A percentile compares a stretch with the other conserved stretches of the same genome.
These are phyloP conservation scores for Dicerorhinus sumatrensis DNA, from an alignment of 2,113 vertebrate genomes.

Conservation along the genomic window DNA sequence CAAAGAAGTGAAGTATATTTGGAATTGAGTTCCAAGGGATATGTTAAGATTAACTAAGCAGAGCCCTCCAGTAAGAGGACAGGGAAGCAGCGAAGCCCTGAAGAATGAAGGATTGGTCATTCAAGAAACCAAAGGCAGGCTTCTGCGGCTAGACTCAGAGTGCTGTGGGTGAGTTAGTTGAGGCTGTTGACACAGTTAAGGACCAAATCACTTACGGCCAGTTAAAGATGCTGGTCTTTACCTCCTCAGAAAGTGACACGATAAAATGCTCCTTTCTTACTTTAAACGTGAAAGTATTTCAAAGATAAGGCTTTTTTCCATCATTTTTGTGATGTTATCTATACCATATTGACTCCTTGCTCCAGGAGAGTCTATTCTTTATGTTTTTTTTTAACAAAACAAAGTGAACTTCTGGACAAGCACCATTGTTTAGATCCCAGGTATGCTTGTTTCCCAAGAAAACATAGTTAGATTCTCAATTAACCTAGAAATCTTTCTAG, in stretches of 20 bases:
- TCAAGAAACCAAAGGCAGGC: neutral
- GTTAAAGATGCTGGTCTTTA: neutral
- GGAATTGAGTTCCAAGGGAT: neutral
- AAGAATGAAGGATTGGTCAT: neutral
- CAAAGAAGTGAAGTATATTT: neutral
- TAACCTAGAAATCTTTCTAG: neutral
- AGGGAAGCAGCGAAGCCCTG: neutral
- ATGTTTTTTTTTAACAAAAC: neutral
- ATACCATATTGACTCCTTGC: neutral
- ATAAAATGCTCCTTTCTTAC: neutral
- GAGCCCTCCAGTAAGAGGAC: neutral
- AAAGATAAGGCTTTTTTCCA: neutral
- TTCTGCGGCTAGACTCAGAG: neutral
- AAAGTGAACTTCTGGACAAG: neutral
- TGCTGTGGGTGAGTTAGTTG: neutral
- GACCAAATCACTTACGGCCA: neutral
- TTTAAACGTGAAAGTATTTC: neutral
- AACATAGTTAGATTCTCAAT: neutral
- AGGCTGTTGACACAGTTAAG: neutral
- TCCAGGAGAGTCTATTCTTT: neutral
- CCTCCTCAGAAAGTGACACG: neutral
- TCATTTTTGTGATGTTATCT: neutral
- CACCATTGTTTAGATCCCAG: neutral
- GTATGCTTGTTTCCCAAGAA: neutral
- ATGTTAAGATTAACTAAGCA: neutral